Evolutionary conservation across 1,140 invertebrate genomes (phyloP), one percentile per base, ranked within the genome.

Genomic region (Cydia fagiglandana): DNA sequence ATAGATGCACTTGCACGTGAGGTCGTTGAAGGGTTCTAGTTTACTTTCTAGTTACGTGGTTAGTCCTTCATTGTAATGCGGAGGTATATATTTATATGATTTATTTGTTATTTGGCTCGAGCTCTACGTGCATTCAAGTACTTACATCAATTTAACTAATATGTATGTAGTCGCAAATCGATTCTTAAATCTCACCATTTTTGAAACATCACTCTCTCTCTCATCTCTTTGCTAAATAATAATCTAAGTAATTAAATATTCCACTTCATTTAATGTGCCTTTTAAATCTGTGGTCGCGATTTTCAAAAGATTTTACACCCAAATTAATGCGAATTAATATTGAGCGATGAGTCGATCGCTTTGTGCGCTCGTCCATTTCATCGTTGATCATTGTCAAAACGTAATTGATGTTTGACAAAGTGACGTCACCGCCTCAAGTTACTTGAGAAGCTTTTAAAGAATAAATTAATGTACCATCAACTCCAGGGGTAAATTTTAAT

Each of bases 371-470:
- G 73, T 79, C 79, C 83, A 84, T 83, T 83, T 84, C 79, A 84
- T 86, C 86, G 80, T 90, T 86, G 87, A 92, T 91, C 91, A 88
- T 89, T 88, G 88, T 90, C 87, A 90, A 85, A 88, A 82, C 76
- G 80, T 90, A 91, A 91, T 91, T 91, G 87, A 89, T 90, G 88
- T 87, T 87, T 90, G 89, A 92, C 89, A 89, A 90, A 89, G 86
- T 87, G 88, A 89, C 82, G 84, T 88, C 87, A 89, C 81, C 86
- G 85, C 83, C 80, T 84, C 85, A 87, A 88, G 84, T 78, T 77
- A 81, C 73, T 84, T 79, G 84, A 84, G 83, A 88, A 86, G 84
- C 88, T 91, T 90, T 90, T 90, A 89, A 70, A 88, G 81, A 88
- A 90, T 89, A 90, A 70, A 90, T 89, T 88, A 91, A 88, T 86